A percentile compares a stretch with the other conserved stretches of the same genome.
Conservation (phyloP, 2,888 invertebrate genomes). For the Gymnoscelis rufifasciata region DNA sequence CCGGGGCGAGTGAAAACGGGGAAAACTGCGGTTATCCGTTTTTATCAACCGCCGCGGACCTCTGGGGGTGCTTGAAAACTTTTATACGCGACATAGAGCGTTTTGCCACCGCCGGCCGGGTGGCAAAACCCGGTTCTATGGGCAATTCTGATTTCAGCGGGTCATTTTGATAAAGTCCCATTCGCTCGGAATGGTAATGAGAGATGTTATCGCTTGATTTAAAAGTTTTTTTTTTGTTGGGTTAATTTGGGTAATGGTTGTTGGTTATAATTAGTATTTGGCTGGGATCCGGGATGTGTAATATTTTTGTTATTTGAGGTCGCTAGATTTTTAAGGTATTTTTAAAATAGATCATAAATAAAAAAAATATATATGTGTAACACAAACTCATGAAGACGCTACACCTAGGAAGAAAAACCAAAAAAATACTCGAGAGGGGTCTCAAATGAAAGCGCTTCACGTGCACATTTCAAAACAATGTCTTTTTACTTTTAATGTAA, state of each 20-base stretch:
- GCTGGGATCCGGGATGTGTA: not conserved
- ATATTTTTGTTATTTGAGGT: not conserved
- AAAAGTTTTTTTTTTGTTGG: slow-evolving; percentile 1
- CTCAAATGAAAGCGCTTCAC: too few species aligned
- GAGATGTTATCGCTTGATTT: slow-evolving; percentile 13
- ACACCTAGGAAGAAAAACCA: too few species aligned
- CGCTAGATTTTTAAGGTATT: too few species aligned
- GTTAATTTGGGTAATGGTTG: slow-evolving; percentile 8
- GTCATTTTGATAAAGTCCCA: slow-evolving; percentile 18
- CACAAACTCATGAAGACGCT: too few species aligned
- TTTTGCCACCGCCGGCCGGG: slow-evolving; percentile 22
- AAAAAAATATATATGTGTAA: too few species aligned
- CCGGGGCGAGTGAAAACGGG: slow-evolving; percentile 23
- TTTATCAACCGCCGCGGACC: slow-evolving; percentile 30
- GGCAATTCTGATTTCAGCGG: slow-evolving; percentile 18
- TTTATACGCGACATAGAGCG: slow-evolving; percentile 38
- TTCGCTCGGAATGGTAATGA: slow-evolving; percentile 14
- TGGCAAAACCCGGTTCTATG: slow-evolving; percentile 18
- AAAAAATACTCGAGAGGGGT: too few species aligned
- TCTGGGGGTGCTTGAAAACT: slow-evolving; percentile 33
- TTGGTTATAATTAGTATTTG: slow-evolving; percentile 1
- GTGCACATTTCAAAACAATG: too few species aligned
- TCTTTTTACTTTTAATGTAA: too few species aligned
- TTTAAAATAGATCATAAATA: too few species aligned
- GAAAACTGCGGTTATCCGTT: slow-evolving; percentile 22